Percentiles rank a stretch among this genome's conserved stretches.
These are phyloP conservation scores for Mycteria americana DNA, from an alignment of 2,797 vertebrate species.

Conservation along the genomic window DNA sequence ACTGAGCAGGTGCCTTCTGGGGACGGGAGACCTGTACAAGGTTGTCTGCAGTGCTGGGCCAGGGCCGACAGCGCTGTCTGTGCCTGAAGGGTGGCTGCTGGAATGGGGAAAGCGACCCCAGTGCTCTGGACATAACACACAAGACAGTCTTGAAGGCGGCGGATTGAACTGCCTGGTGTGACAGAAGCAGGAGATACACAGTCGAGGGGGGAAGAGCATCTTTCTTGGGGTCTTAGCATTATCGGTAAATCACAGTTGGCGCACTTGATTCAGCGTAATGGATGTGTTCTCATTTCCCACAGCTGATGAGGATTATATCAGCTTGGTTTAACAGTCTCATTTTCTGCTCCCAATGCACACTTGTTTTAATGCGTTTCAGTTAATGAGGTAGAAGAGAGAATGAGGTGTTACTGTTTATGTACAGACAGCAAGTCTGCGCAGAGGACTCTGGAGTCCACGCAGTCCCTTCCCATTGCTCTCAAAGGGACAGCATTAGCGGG, in stretches of 20 bases:
- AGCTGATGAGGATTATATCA: constrained; percentile 79
- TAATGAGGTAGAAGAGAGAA: constrained; percentile 80
- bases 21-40: fast-evolving
- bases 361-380: constrained; percentile 80
- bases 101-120: fast-evolving
- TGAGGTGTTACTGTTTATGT: constrained; percentile 75
- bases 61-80: not conserved
- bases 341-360: constrained; percentile 78
- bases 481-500: constrained; percentile 40
- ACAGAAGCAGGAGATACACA: not conserved
- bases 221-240: constrained; percentile 22
- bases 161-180: not conserved
- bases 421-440: constrained; percentile 57
- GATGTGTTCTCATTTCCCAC: constrained; percentile 71
- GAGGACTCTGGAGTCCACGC: constrained; percentile 9
- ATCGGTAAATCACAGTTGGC: not conserved
- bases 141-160: not conserved
- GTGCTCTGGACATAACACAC: not conserved
- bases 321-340: constrained; percentile 79
- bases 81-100: not conserved
- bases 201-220: not conserved
- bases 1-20: not conserved
- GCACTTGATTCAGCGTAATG: constrained; percentile 54
- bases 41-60: not conserved
- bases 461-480: constrained; percentile 48